Evolutionary conservation across 2,888 invertebrate species (phyloP).

Genomic region (Azorinus chamasolen): DNA sequence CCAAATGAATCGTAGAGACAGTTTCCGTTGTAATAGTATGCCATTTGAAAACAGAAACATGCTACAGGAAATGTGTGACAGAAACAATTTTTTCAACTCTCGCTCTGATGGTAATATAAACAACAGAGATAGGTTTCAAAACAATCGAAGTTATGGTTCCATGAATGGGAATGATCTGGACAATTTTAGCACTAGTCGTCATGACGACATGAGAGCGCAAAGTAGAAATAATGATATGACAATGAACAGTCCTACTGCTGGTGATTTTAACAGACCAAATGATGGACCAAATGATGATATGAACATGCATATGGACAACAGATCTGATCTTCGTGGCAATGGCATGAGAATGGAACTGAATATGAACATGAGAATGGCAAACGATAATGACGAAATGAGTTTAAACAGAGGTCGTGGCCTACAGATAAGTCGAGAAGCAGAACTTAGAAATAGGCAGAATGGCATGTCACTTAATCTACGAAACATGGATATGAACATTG

Average conservation of each 20-base stretch:
- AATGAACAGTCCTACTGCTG: constrained; percentile 43
- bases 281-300: constrained; percentile 46
- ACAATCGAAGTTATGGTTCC: constrained; percentile 37
- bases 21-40: constrained; percentile 39
- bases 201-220: constrained; percentile 44
- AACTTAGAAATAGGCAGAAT: constrained; percentile 30
- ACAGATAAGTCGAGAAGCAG: constrained; percentile 20
- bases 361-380: constrained; percentile 36
- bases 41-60: constrained; percentile 49
- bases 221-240: constrained; percentile 52
- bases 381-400: constrained; percentile 36
- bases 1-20: constrained; percentile 42
- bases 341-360: constrained; percentile 43
- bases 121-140: constrained; percentile 45
- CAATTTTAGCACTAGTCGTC: constrained; percentile 33
- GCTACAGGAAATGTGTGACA: constrained; percentile 51
- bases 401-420: constrained; percentile 31
- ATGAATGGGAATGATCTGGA: constrained; percentile 51
- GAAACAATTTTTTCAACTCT: constrained; percentile 47
- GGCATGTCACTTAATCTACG: constrained; percentile 18
- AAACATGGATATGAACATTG: constrained; percentile 33
- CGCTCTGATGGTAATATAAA: constrained; percentile 37
- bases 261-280: constrained; percentile 36
- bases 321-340: constrained; percentile 34
- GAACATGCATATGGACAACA: constrained; percentile 38